phyloP scores from a whole-genome alignment of 1,140 invertebrate genomes.

The Drosophila tsacasi region DNA sequence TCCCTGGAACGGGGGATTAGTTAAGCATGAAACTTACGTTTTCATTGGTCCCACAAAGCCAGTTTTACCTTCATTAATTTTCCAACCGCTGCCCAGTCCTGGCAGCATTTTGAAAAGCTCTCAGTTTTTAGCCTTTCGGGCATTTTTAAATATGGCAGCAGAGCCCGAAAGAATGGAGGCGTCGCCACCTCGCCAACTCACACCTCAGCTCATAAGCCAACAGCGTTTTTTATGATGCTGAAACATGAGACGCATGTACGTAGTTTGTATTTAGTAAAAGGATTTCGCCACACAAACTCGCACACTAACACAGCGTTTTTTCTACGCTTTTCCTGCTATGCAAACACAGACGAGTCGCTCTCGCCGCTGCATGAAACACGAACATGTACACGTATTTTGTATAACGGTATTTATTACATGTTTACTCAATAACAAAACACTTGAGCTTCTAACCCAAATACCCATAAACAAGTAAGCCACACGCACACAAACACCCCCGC shows the following conservation, averaged over 20 bases:
- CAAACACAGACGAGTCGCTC: slow-evolving; percentile 56
- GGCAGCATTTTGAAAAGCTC: slow-evolving; percentile 41
- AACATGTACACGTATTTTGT: slow-evolving; percentile 72
- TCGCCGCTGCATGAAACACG: slow-evolving; percentile 43
- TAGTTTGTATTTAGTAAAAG: slow-evolving; percentile 77
- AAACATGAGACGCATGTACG: slow-evolving; percentile 68
- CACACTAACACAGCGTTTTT: slow-evolving; percentile 22
- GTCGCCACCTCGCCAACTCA: slow-evolving; percentile 17
- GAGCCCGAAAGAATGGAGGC: slow-evolving; percentile 17
- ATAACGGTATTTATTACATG: slow-evolving; percentile 77
- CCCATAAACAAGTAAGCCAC: slow-evolving; percentile 72
- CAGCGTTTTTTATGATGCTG: slow-evolving; percentile 65
- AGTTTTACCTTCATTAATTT: slow-evolving; percentile 29
- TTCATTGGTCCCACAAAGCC: slow-evolving; percentile 4
- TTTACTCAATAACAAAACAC: slow-evolving; percentile 79
- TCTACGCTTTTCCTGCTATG: slow-evolving; percentile 38
- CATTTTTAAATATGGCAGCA: slow-evolving; percentile 62
- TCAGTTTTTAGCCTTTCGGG: slow-evolving; percentile 52
- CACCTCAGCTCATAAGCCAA: slow-evolving; percentile 17
- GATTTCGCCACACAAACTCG: slow-evolving; percentile 50
- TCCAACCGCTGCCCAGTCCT: neutral
- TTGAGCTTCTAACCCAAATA: slow-evolving; percentile 79
- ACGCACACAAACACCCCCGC: slow-evolving; percentile 11
- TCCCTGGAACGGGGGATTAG: neutral
- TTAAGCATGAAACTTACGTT: slow-evolving; percentile 6